Base-by-base conservation (phyloP, 2,888 invertebrate species). In the Drosophila mercatorum region DNA sequence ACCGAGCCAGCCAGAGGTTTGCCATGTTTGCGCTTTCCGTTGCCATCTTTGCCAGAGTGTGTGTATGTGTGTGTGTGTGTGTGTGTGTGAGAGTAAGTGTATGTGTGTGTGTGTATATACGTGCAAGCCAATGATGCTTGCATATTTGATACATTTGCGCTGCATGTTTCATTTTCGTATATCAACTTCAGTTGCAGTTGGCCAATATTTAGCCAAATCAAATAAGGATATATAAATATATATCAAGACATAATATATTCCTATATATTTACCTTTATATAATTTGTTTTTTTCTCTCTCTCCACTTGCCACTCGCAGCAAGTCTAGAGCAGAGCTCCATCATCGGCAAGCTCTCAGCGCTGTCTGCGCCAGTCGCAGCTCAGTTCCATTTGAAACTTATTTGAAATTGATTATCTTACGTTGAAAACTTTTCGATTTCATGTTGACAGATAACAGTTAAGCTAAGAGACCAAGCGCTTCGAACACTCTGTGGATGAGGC, bases 101-200 rank as follows among this genome's bases (percentile, higher is more conserved):
- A 26, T 44, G 52, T 49, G 59, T 17, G 57, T 44, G 44, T n/a
- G 17, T 44, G 43, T 11, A 7, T 12, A 34, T 60, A 10, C 38
- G 60, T 56, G 36, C 40, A 41, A 68, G 73, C 76, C 79, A 78
- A 78, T 78, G 66, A 79, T 67, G 80, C 67, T 47, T 76, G 80
- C 76, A 79, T 60, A 67, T 69, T 76, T 69, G 53, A 79, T 62
- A 68, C 59, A 51, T 43, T 56, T 38, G 12, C 38, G 46, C 51
- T 43, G 62, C 59, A 56, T 71, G 60, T 53, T 47, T 28, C 55
- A n/a, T 40, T 41, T 68, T 53, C n/a, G n/a, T 44, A 22, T 51
- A 22, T 51, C 17, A 44, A 7, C 43, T 38, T 4, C 6, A 14
- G n/a, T 43, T 34, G 22, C 26, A 44, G 22, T 14, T 36, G 34